Conservation (phyloP, 2,113 vertebrate genomes). For the Anolis carolinensis region DNA sequence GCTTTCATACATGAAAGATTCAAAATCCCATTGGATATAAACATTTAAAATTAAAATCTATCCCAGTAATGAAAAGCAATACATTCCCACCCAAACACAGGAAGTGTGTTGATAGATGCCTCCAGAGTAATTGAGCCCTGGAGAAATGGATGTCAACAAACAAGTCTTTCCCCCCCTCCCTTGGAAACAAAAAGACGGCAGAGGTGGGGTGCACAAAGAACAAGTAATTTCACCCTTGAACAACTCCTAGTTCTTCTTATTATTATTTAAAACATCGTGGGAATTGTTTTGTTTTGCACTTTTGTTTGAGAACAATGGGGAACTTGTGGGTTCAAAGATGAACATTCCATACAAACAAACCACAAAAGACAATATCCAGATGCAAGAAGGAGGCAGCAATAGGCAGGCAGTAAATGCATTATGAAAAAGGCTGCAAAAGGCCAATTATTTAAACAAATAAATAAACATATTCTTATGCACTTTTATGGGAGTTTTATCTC, state of each 20-base stretch:
- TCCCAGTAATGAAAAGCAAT: slow-evolving; percentile 34
- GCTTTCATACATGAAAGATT: slow-evolving; percentile 30
- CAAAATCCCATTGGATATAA: slow-evolving; percentile 34
- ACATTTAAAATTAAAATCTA: slow-evolving; percentile 39
- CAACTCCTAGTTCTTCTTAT: not conserved
- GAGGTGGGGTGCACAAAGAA: not conserved
- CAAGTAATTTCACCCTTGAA: slow-evolving; percentile 8
- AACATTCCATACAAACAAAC: slow-evolving; percentile 14
- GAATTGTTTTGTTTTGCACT: not conserved
- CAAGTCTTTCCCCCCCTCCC: not conserved
- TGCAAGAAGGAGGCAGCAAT: not conserved
- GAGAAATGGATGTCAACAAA: not conserved
- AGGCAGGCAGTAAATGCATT: not conserved
- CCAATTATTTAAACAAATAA: no score
- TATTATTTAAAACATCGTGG: not conserved
- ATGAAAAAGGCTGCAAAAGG: not conserved
- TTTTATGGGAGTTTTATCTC: not conserved
- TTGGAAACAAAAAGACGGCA: not conserved
- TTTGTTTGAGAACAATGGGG: not conserved
- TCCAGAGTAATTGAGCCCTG: not conserved
- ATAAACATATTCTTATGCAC: no score
- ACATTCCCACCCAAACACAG: not conserved
- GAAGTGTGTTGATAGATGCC: not conserved
- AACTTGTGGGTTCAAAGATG: not conserved
- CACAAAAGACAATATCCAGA: not conserved